phyloP scores from a whole-genome alignment of 2,797 vertebrate species.

The Mastacembelus armatus region DNA sequence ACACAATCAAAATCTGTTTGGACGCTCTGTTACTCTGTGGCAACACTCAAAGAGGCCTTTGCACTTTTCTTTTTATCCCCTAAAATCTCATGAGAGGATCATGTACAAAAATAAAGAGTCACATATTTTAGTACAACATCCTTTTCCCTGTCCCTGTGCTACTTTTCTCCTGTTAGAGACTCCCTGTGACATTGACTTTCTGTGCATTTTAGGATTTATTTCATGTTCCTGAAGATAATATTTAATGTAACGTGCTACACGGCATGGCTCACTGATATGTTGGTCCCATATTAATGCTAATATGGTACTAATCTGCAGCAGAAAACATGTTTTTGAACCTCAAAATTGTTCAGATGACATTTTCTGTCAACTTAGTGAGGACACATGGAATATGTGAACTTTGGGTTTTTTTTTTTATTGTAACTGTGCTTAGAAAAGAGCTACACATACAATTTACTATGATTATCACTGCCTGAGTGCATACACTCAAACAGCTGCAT shows the following conservation, averaged over 20 bases:
- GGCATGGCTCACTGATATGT: no score
- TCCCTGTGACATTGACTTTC: no score
- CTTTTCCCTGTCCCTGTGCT: not conserved
- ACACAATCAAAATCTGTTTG: conserved; percentile 15
- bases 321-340: not conserved
- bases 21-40: not conserved
- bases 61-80: not conserved
- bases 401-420: not conserved
- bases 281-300: no score
- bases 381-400: no score
- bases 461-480: not conserved
- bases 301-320: conserved; percentile 7
- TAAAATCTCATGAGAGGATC: conserved; percentile 3
- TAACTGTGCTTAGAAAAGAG: not conserved
- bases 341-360: not conserved
- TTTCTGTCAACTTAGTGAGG: not conserved
- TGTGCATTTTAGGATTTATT: no score
- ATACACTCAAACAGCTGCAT: not conserved
- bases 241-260: no score
- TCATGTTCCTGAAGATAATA: no score
- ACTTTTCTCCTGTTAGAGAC: not conserved
- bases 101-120: not conserved
- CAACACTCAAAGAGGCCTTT: no score
- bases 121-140: no score
- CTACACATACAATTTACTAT: not conserved